These are phyloP conservation scores for Platycheirus rosarum DNA, from an alignment of 2,888 invertebrate genomes.

Conservation along the genomic window DNA sequence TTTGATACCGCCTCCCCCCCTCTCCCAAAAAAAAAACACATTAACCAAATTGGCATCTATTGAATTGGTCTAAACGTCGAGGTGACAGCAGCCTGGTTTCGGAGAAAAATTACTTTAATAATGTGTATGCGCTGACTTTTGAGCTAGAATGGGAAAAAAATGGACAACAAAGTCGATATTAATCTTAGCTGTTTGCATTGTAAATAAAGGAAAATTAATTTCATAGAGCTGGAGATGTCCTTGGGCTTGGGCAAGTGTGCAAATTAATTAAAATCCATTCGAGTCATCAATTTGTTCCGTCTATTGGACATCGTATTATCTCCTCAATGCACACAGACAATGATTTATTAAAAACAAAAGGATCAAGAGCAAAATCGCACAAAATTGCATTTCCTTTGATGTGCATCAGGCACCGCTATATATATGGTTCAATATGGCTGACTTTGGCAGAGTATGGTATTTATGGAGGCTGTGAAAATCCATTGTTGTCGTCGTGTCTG, in stretches of 20 bases:
- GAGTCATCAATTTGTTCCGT: conserved; percentile 67
- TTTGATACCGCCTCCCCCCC: conserved; percentile 46
- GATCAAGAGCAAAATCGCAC: conserved; percentile 36
- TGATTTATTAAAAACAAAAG: conserved; percentile 47
- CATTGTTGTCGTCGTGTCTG: conserved; percentile 3
- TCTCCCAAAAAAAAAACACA: conserved; percentile 38
- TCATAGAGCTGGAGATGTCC: conserved; percentile 30
- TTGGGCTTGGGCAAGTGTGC: conserved; percentile 46
- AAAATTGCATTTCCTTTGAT: conserved; percentile 69
- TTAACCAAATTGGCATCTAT: conserved; percentile 68
- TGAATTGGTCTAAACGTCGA: conserved; percentile 51
- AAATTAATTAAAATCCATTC: conserved; percentile 69
- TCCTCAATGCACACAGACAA: conserved; percentile 50
- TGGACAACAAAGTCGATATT: conserved; percentile 22
- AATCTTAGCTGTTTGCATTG: conserved; percentile 45
- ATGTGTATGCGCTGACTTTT: conserved; percentile 27
- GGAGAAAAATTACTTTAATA: conserved; percentile 37
- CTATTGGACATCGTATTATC: conserved; percentile 62
- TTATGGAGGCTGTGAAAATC: conserved; percentile 10
- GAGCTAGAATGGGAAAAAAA: background rate
- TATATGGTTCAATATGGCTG: conserved; percentile 43
- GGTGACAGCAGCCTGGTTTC: conserved; percentile 22
- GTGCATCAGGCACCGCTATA: conserved; percentile 20
- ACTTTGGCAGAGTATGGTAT: background rate
- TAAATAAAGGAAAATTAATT: conserved; percentile 60